Base-by-base conservation (phyloP, 1,140 invertebrate genomes). In the Stenopsyche tienmushanensis region DNA sequence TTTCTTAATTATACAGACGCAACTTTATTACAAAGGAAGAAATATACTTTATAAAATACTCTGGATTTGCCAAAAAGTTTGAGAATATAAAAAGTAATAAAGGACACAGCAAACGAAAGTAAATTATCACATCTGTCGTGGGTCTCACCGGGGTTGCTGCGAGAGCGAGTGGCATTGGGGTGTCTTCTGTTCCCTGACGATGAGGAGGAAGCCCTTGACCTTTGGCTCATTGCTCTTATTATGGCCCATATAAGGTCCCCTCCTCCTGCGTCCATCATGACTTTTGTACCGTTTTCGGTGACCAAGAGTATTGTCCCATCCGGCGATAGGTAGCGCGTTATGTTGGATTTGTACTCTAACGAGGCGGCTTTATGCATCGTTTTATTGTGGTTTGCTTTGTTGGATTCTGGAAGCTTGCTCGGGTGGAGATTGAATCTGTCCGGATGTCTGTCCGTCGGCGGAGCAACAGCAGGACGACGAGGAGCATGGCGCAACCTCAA, bases 241-340 rank as follows among this genome's bases (percentile, higher is more conserved):
- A 78, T 78, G 62, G 76, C 77, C 71, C 77, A 77, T 69, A 81
- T 77, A 58, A 81, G 73, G 71, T 78, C 80, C 64, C 78, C 79
- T 65, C 78, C 78, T 47, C 77, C 78, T 57, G 78, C 76, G 59
- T 77, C 75, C 1, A 78, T 80, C 74, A 81, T 77, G 75, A 81
- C 78, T 70, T 79, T 71, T 39, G 80, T 81, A 65, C 80, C 80
- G 65, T 81, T 81, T 73, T 80, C 78, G 68, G 80, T 79, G 73
- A 81, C 77, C 62, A 81, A 75, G 72, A 81, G 76, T 72, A 80
- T 77, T 68, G 78, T 78, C 72, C 80, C 80, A 69, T 81, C 78
- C 23, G 78, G 74, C 54, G 78, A 77, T 34, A 79, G 75, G 73
- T 80, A 80, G 62, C 78, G 76, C 21, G 77, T 80, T 66, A 70